Evolutionary conservation across 2,888 invertebrate genomes (phyloP), one percentile per base, ranked within the genome.

Genomic region (Tridacna gigas): DNA sequence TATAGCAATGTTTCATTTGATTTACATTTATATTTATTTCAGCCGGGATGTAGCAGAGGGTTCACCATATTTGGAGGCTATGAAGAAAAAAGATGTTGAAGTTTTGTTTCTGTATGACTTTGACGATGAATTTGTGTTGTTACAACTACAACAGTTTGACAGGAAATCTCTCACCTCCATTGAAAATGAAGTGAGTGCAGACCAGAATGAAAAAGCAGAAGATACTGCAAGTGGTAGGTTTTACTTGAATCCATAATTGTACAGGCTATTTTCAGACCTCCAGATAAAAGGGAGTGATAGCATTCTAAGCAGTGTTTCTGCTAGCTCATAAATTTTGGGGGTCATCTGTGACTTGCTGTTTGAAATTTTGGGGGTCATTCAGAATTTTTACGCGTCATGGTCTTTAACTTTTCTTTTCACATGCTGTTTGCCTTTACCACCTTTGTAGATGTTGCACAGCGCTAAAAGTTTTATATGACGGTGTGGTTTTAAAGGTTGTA

Each of bases 21-120:
- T 37, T 37, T 37, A 37, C 37, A 37, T 37, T 2, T 37, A 37
- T 37, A 4, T 28, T 15, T 74, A 22, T 95, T 96, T 47, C 93
- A 99, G 98, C 94, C 98, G 99, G 45, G 96, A 97, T 83, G 95
- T 99, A 77, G 99, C 99, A 0, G 98, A 98, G 95, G 96, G 97
- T 0, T 99, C 99, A 0, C 99, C 99, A 0, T 99, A 99, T 94
- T 98, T 97, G 92, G 99, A 99, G 95, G 97, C 97, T 18, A 96
- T 99, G 22, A 98, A 97, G 94, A 97, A 97, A 93, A 97, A 97
- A 71, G 97, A 98, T 90, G 96, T 97, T 9, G 98, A 99, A 95
- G 99, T 99, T 0, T 95, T 99, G 20, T 99, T 98, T 95, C 98
- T 99, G 93, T 99, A 98, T 92, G 99, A 99, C 93, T 97, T 98